phyloP scores from a whole-genome alignment of 2,888 invertebrate genomes.

The Eumacrocentrus americanus region DNA sequence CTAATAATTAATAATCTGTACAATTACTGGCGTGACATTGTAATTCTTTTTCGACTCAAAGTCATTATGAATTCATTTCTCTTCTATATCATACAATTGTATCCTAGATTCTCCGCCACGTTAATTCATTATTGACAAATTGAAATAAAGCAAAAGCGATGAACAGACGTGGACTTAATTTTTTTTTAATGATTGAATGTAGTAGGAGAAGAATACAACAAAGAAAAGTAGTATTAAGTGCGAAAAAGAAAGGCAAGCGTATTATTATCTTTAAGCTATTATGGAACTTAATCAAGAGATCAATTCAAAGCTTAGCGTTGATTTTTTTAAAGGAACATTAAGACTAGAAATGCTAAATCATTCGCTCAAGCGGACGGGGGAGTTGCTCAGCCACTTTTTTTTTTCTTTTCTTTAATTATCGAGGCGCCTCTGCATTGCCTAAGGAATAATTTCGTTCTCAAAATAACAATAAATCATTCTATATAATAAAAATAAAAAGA shows the following conservation, averaged over 20 bases:
- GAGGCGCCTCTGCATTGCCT: too few relatives aligned
- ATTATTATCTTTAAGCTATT: constrained; percentile 1
- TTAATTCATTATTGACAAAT: background rate
- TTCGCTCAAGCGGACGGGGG: background rate
- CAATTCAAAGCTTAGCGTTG: constrained; percentile 15
- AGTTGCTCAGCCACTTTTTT: background rate
- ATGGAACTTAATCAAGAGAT: constrained; percentile 8
- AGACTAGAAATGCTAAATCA: constrained; percentile 17
- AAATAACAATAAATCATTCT: constrained; percentile 32
- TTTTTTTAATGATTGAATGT: background rate
- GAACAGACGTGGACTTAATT: background rate
- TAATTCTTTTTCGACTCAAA: constrained; percentile 2
- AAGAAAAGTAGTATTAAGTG: background rate
- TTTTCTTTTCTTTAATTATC: too few relatives aligned
- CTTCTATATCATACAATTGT: constrained; percentile 19
- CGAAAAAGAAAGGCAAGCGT: constrained; percentile 5
- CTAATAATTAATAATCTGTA: constrained; percentile 41
- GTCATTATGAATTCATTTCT: background rate
- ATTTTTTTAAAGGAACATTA: constrained; percentile 10
- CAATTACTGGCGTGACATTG: constrained; percentile 27
- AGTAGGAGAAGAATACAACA: background rate
- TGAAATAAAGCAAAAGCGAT: background rate
- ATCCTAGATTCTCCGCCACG: background rate
- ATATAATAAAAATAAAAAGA: background rate
- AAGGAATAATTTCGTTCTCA: constrained; percentile 7